phyloP scores from a whole-genome alignment of 1,140 invertebrate species.

The Drosophila pallidifrons region DNA sequence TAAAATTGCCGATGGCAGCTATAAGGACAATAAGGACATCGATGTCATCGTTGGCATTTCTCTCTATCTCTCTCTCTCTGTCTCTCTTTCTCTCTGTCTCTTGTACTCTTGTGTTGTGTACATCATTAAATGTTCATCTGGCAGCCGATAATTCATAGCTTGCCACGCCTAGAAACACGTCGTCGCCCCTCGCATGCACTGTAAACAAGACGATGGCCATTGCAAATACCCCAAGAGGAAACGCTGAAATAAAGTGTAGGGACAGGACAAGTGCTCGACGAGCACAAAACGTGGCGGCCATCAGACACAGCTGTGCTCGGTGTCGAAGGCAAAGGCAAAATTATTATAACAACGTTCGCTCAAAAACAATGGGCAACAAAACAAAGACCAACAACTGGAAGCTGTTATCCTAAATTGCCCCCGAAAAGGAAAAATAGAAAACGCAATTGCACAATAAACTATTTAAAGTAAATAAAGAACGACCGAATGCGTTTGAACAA shows the following conservation, averaged over 20 bases:
- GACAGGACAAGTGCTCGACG: slow-evolving; percentile 7
- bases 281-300: slow-evolving; percentile 52
- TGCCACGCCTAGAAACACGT: slow-evolving; percentile 36
- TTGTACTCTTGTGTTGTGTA: slow-evolving; percentile 45
- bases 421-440: background rate
- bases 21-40: slow-evolving; percentile 38
- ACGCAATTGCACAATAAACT: slow-evolving; percentile 5
- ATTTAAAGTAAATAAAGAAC: background rate
- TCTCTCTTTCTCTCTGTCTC: background rate
- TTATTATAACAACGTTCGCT: slow-evolving; percentile 48
- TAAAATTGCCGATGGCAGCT: slow-evolving; percentile 72
- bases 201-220: slow-evolving; percentile 43
- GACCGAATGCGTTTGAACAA: background rate
- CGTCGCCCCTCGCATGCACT: slow-evolving; percentile 8
- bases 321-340: slow-evolving; percentile 37
- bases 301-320: slow-evolving; percentile 67
- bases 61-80: no score
- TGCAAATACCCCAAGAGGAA: slow-evolving; percentile 7
- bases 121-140: slow-evolving; percentile 82
- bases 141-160: slow-evolving; percentile 74
- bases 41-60: slow-evolving; percentile 54
- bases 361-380: slow-evolving; percentile 44
- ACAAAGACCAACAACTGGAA: background rate
- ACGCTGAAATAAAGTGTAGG: background rate
- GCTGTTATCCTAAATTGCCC: slow-evolving; percentile 2